Base-by-base conservation (phyloP, 2,888 invertebrate species). In the Cotesia congregata region DNA sequence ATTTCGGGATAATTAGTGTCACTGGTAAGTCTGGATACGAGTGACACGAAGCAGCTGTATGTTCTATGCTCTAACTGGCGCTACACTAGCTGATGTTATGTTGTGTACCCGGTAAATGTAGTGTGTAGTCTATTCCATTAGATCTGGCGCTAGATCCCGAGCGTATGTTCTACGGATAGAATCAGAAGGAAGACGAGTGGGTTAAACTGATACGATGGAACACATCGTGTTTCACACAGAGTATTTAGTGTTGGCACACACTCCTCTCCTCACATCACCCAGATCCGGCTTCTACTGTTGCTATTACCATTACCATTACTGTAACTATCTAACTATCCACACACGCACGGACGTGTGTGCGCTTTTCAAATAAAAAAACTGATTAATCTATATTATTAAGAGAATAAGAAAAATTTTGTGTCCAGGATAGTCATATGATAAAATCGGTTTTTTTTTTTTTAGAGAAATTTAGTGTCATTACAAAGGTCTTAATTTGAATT, bases 1-100 rank as follows among this genome's bases (percentile, higher is more conserved):
- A 40, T 17, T n/a, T 41, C 40, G 9, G 68, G 38, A 40, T 61
- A 62, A 67, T 38, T 38, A 38, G 39, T 20, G 20, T 61, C 69
- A 61, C 41, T 67, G 65, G 67, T 30, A 40, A 59, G 72, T 75
- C 71, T 40, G 39, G 40, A 67, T 41, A 72, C 70, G 75, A 75
- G 39, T 71, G 75, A 75, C 75, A 71, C 39, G 72, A 76, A 65
- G 67, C 76, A 76, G 76, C 76, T 76, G 76, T 76, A 71, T 30
- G 3, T 3, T 30, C 30, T 30, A 30, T 30, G 30, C 30, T 50
- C 12, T 50, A 50, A 12, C 50, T 12, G 50, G 50, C 50, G 50
- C 50, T 50, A 50, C 30, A 12, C 50, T 50, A 12, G 50, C 12
- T 50, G 50, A 2, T 30, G 30, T 30, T 30, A 30, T 30, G 30